Evolutionary conservation across 2,888 invertebrate genomes (phyloP), one percentile per base, ranked within the genome.

Genomic region (Lasioglossum leucozonium): DNA sequence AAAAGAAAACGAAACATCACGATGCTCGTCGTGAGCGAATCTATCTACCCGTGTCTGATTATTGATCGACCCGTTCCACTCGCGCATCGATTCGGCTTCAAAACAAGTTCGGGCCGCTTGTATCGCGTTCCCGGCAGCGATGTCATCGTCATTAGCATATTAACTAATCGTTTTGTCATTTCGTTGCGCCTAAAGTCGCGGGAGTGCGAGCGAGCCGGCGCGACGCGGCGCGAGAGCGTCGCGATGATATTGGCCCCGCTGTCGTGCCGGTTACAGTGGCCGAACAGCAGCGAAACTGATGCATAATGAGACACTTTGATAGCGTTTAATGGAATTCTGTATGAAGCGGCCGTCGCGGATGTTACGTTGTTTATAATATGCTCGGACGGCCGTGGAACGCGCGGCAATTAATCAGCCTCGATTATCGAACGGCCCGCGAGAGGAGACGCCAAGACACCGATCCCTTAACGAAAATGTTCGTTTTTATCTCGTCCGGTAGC

Each of bases 271-370:
- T 55, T 55, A 55, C n/a, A 82, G 83, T 82, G 65, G 74, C 75
- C 86, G 82, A 88, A 84, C 79, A 82, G 81, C 75, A 84, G 72
- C 44, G n/a, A 75, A 84, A 77, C 84, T 92, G 91, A 91, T 89
- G 91, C 90, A 91, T 92, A 92, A 93, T 91, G 90, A 90, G 92
- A 92, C 92, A 91, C 90, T 92, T 93, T 93, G 93, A 93, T 93
- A 93, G 90, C 91, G 90, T 91, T 92, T 93, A 93, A 94, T 93
- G 91, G 92, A 93, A 93, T 92, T 90, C 87, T 81, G 87, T 84
- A 88, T 85, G 89, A 89, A 86, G 87, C 78, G 55, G 81, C 34
- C 73, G 73, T 47, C 78, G 77, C 78, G 79, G 84, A 88, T 87
- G 88, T 83, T 78, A 84, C 84, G 82, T 89, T 89, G 91, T 91